Evolutionary conservation across 2,888 invertebrate genomes (phyloP).

Genomic region (Drosophila kokeensis): DNA sequence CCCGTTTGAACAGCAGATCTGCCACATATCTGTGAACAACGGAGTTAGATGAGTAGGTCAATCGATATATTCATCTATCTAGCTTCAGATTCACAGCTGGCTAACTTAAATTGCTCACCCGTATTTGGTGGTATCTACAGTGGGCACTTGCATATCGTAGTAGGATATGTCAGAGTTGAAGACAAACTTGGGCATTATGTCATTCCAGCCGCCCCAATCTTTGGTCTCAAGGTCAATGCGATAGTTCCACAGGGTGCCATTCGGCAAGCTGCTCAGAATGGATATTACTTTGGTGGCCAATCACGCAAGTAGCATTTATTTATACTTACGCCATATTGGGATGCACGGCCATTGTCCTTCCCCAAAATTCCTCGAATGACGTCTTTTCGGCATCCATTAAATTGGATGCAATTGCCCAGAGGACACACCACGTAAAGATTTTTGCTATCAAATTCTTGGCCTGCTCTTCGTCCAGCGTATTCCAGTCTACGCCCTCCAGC

Average conservation of each 20-base stretch:
- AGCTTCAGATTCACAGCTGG: neutral
- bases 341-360: slow-evolving; percentile 87
- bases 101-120: slow-evolving; percentile 85
- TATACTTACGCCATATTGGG: slow-evolving; percentile 65
- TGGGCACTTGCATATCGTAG: slow-evolving; percentile 96
- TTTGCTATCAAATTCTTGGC: slow-evolving; percentile 89
- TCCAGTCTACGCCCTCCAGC: slow-evolving; percentile 87
- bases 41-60: neutral
- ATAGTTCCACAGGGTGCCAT: slow-evolving; percentile 90
- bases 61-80: neutral
- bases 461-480: slow-evolving; percentile 85
- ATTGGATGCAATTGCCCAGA: slow-evolving; percentile 96
- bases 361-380: slow-evolving; percentile 89
- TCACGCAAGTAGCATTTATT: neutral
- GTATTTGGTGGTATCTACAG: slow-evolving; percentile 95
- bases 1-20: slow-evolving; percentile 89
- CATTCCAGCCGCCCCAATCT: slow-evolving; percentile 91
- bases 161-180: slow-evolving; percentile 91
- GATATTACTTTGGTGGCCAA: too few species aligned
- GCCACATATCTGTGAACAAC: slow-evolving; percentile 75
- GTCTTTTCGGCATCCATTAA: slow-evolving; percentile 89
- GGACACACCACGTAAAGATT: slow-evolving; percentile 91
- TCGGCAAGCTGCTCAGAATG: slow-evolving; percentile 87
- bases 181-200: slow-evolving; percentile 90
- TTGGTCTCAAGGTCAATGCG: slow-evolving; percentile 90